Conservation (phyloP, 2,797 vertebrate species). For the Amblyopsis hoosieri region DNA sequence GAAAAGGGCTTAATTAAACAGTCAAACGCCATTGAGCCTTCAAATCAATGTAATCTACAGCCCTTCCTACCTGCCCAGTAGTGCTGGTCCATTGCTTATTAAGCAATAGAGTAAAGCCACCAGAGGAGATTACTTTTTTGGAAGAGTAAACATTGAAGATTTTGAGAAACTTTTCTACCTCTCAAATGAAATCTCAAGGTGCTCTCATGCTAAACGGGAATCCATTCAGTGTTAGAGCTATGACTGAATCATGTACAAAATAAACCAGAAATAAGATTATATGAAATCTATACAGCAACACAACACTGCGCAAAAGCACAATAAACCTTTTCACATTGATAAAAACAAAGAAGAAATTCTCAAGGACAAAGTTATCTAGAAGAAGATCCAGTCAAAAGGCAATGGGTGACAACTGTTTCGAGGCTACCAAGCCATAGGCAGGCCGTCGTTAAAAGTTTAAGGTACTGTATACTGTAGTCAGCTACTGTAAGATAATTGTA, state of each 20-base stretch:
- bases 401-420: conserved; percentile 10
- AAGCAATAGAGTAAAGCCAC: conserved; percentile 38
- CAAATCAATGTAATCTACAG: conserved; percentile 54
- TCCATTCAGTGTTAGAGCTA: not conserved
- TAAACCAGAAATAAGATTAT: not conserved
- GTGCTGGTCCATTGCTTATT: conserved; percentile 41
- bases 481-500: too few species aligned
- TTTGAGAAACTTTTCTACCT: conserved; percentile 11
- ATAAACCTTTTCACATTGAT: conserved; percentile 15
- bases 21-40: conserved; percentile 42
- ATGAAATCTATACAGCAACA: not conserved
- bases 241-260: not conserved
- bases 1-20: conserved; percentile 45
- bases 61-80: conserved; percentile 33
- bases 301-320: not conserved
- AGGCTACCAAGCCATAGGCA: conserved; percentile 34
- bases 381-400: not conserved
- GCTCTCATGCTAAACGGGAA: conserved; percentile 2
- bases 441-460: conserved; percentile 40
- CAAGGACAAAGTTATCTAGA: conserved; percentile 9
- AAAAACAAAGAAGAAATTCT: not conserved
- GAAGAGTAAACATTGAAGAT: conserved; percentile 32
- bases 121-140: conserved; percentile 15
- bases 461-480: too few species aligned
- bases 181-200: conserved; percentile 14